A percentile compares a stretch with the other conserved stretches of the same genome.
Evolutionary conservation across 2,888 invertebrate species (phyloP).

Genomic region (Ditula angustiorana): DNA sequence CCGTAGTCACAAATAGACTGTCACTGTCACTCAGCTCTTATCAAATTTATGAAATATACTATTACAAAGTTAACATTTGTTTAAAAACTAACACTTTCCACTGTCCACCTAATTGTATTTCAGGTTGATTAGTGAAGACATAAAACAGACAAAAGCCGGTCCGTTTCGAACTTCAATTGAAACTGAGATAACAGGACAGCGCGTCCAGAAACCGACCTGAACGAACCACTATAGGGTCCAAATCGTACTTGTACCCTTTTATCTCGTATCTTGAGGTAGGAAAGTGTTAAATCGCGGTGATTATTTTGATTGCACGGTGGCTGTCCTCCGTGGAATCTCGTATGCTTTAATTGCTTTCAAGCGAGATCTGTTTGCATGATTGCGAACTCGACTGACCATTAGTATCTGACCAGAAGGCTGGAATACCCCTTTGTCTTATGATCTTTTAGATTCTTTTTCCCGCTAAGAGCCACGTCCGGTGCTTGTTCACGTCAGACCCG

Average conservation of each 20-base stretch:
- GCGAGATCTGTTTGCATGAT: constrained; percentile 33
- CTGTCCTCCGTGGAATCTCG: constrained; percentile 67
- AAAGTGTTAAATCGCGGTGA: constrained; percentile 80
- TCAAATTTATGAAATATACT: too few species aligned
- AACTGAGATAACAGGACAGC: constrained; percentile 5
- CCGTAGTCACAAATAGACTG: too few species aligned
- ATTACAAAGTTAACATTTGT: neutral
- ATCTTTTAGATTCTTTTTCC: constrained; percentile 48
- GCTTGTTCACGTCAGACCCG: constrained; percentile 41
- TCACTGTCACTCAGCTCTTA: too few species aligned
- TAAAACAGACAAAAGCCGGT: constrained; percentile 28
- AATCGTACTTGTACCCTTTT: constrained; percentile 43
- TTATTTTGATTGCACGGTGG: constrained; percentile 74
- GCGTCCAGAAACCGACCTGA: neutral
- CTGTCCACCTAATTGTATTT: constrained; percentile 5
- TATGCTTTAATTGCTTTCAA: constrained; percentile 70
- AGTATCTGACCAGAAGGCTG: constrained; percentile 68
- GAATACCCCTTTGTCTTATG: constrained; percentile 67
- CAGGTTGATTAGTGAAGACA: constrained; percentile 34
- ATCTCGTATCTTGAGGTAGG: constrained; percentile 68
- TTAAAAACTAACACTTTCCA: neutral
- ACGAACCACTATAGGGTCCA: neutral
- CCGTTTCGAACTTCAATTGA: constrained; percentile 31
- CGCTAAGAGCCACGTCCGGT: constrained; percentile 58
- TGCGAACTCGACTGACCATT: constrained; percentile 57